phyloP scores from a whole-genome alignment of 2,113 vertebrate genomes.

The Rhagologus leucostigma region DNA sequence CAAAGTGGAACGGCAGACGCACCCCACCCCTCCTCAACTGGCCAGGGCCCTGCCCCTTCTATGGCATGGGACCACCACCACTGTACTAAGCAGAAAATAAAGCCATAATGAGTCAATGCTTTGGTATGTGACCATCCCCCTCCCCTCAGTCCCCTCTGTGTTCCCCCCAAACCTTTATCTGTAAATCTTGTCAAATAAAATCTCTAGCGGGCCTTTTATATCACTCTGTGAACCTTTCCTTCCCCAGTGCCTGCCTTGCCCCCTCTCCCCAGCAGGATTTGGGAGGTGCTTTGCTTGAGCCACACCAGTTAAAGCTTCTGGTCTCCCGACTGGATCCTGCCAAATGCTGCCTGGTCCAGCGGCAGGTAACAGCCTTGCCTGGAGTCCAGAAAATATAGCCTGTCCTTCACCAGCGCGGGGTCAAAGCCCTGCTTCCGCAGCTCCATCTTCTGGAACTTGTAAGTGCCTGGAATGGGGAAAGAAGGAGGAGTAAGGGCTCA shows the following conservation, averaged over 20 bases:
- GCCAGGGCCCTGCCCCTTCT: background rate
- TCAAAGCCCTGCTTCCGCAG: constrained; percentile 88
- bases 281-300: background rate
- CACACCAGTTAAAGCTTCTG: constrained; percentile 80
- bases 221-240: background rate
- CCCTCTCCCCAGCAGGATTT: background rate
- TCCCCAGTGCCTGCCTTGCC: background rate
- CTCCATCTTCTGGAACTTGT: constrained; percentile 93
- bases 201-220: background rate
- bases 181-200: background rate
- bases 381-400: constrained; percentile 88
- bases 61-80: background rate
- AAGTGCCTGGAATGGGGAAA: constrained; percentile 79
- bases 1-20: background rate
- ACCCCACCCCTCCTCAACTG: background rate
- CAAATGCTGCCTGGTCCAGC: constrained; percentile 76
- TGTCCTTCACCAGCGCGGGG: constrained; percentile 78
- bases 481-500: background rate
- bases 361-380: constrained; percentile 80
- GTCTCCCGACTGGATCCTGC: constrained; percentile 83
- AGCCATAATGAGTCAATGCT: constrained; percentile 55
- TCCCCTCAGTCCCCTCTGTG: background rate
- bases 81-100: constrained; percentile 55
- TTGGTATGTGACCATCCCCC: constrained; percentile 52
- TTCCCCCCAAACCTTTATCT: background rate